Base-by-base conservation (phyloP, 2,797 vertebrate genomes). In the Arctocebus calabarensis region DNA sequence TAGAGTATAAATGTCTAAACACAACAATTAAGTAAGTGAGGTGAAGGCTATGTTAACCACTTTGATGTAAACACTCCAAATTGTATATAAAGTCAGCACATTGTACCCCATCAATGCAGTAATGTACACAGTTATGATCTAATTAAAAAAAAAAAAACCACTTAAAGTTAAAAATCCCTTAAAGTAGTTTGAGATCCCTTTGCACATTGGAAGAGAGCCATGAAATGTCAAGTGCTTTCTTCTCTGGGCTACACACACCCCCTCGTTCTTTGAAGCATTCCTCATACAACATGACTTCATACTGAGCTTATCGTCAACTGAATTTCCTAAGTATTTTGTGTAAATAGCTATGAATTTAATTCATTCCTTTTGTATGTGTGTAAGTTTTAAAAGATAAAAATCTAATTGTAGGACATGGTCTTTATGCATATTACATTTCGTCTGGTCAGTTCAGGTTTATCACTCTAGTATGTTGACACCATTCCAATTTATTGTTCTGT, bases 351-450 rank as follows among this genome's bases (percentile, higher is more conserved):
- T 43, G 45, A 84, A 48, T 84, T 14, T 79, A 66, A 77, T 71
- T 87, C 22, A 90, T 25, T n/a, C 20, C 22, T 94, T 62, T 32
- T 73, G 45, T 78, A 82, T 43, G 64, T 86, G 29, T 87, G 29
- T 37, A 61, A 61, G 62, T 75, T 70, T 13, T 12, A 16, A 55
- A 91, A 71, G 20, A 66, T 57, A 68, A 57, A 93, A 74, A 88
- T 78, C n/a, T 90, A 66, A 74, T 57, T 27, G 0, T 23, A 61
- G 27, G 45, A 52, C 5, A 71, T 48, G 34, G 40, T 2, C 82
- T 71, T 82, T 91, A 59, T 34, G 84, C 55, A n/a, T 22, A 91
- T 48, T 81, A 84, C n/a, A 75, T 94, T 75, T 91, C 37, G 64
- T 81, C 29, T 78, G n/a, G 29, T 62, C 40, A 74, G 68, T 45